Evolutionary conservation across 2,797 vertebrate species (phyloP), one percentile per base, ranked within the genome.

Genomic region (Craterocephalus amniculus): DNA sequence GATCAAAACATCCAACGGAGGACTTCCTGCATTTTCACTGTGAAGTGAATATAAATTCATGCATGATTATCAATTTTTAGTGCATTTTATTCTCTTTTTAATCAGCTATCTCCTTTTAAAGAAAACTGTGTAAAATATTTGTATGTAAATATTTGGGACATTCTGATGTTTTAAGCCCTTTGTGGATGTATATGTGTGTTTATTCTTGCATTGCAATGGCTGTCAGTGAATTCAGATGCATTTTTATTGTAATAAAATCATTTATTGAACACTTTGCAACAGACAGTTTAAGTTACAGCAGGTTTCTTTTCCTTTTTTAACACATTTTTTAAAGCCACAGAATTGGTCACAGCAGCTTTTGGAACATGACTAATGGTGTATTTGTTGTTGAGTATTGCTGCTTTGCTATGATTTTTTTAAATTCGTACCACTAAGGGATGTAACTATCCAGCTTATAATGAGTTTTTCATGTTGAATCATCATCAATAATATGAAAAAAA

Each of bases 181-280:
- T 56, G 2, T 72, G 24, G 38, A 7, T 29, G 35, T 5, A 24
- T 57, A 24, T 57, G 31, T 68, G 66, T 70, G 2, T 63, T 56
- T 38, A 38, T 40, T 22, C 14, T 65, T 54, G 22, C 27, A 57
- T 22, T 59, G 22, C 56, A 27, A 61, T 81, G 55, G 72, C 35
- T 70, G 58, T 60, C 49, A 69, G 26, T 77, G 56, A 70, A 57
- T 63, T 69, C 35, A 73, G 29, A 51, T 26, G 22, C 29, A 18
- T 70, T 88, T 85, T 85, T 78, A 67, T 70, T 24, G 26, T 35
- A 90, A 85, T 89, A 85, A 90, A 89, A 56, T 68, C 26, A n/a
- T 63, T 62, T 72, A 65, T 78, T 52, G 57, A 70, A 78, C 64
- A 48, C 1, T 65, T 67, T 24, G 38, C 27, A 29, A 40, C 26